phyloP scores from a whole-genome alignment of 2,797 vertebrate genomes.

The Sarcophilus harrisii region DNA sequence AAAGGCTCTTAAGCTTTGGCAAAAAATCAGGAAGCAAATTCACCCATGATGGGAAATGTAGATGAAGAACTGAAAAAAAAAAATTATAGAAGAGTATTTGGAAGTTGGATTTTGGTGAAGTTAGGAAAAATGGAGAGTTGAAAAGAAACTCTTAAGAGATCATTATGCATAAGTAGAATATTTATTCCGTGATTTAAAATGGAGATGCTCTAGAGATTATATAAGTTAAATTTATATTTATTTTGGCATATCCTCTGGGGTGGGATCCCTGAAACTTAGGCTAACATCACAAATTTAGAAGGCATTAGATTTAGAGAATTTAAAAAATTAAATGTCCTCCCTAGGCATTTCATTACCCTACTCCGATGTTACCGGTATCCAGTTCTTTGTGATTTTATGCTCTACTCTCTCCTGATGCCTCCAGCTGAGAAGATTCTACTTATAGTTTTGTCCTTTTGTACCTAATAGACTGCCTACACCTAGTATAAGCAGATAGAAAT shows the following conservation, averaged over 20 bases:
- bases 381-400: background rate
- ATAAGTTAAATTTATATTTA: background rate
- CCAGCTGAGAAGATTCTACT: background rate
- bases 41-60: conserved; percentile 7
- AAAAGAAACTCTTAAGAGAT: background rate
- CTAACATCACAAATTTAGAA: background rate
- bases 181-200: background rate
- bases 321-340: too few species aligned
- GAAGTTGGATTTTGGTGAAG: background rate
- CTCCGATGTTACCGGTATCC: background rate
- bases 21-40: conserved; percentile 34
- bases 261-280: background rate
- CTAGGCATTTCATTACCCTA: background rate
- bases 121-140: background rate
- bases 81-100: conserved; percentile 24
- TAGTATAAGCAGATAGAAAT: background rate
- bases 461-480: background rate
- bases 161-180: background rate
- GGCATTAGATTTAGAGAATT: background rate
- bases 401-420: background rate
- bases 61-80: conserved; percentile 12
- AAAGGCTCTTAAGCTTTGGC: conserved; percentile 31
- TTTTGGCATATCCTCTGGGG: background rate
- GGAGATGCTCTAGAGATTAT: background rate
- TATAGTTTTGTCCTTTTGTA: background rate